These are phyloP conservation scores for Lymantria dispar DNA, from an alignment of 2,888 invertebrate genomes.

Conservation along the genomic window DNA sequence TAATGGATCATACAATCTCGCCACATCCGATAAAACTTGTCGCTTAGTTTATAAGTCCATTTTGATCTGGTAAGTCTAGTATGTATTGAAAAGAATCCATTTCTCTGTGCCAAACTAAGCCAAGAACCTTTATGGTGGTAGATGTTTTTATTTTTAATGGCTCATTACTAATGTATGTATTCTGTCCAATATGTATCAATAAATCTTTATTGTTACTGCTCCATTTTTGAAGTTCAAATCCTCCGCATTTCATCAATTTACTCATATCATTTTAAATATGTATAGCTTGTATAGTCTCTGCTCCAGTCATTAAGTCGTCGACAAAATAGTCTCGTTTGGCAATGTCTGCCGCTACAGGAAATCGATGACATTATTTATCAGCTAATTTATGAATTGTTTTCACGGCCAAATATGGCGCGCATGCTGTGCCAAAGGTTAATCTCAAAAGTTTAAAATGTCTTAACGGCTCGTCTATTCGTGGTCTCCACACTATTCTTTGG, in stretches of 20 bases:
- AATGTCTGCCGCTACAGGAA: not conserved
- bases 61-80: not conserved
- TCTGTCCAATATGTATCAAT: not conserved
- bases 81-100: constrained; percentile 1
- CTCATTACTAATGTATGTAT: not conserved
- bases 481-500: constrained; percentile 5
- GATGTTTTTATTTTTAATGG: not conserved
- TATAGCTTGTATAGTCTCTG: not conserved
- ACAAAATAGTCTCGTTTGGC: not conserved
- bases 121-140: constrained; percentile 5
- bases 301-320: not conserved
- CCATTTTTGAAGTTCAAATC: not conserved
- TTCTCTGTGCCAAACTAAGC: constrained; percentile 3
- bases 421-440: constrained; percentile 9
- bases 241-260: not conserved
- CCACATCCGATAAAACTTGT: not conserved
- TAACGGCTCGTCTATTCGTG: not conserved
- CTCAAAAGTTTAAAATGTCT: constrained; percentile 1
- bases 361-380: not conserved
- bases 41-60: not conserved
- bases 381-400: not conserved
- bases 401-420: not conserved
- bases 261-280: not conserved
- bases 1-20: not conserved
- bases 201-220: not conserved